Evolutionary conservation across 2,888 invertebrate species (phyloP), one percentile per base, ranked within the genome.

Genomic region (Gasteruption jaculator): DNA sequence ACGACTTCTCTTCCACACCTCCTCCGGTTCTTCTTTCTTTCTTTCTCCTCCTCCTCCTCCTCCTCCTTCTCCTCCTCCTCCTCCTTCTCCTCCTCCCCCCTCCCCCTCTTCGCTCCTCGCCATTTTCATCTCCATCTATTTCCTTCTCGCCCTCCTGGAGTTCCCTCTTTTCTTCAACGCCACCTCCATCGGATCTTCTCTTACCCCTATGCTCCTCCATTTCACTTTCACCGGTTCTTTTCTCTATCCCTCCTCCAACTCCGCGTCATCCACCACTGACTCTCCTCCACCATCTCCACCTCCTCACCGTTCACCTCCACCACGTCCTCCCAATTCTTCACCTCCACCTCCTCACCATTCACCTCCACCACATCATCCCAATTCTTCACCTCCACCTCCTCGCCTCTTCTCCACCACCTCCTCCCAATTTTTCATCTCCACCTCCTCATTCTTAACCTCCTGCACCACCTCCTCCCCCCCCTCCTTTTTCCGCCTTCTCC

Each of bases 381-480:
- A 30, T 43, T 43, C 33, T 18, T 18, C 25, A 26, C n/a, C n/a
- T 58, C 59, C 58, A 54, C 57, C 57, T 48, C 50, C 49, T 59
- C 52, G 53, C 52, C 52, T 46, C 45, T 52, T 50, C 53, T 56
- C 53, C 48, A 45, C 52, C 31, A 33, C 43, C 25, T 32, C 38
- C 46, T n/a, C 21, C 31, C 19, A 19, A 34, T 7, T 22, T 3
- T 29, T 18, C 21, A 3, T 29, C 12, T 10, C 5, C 22, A n/a
- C 5, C 31, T 15, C 5, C 15, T 5, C 15, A 10, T 32, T 19
- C 30, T 35, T 40, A 34, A 43, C 41, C 38, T 15, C 43, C 35
- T 30, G 42, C 44, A 45, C 41, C 48, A 44, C 42, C 43, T 50
- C 42, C 41, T 32, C 37, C 29, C 43, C 33, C 39, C n/a, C n/a